Conservation (phyloP, 2,888 invertebrate genomes). For the Hemaris fuciformis region DNA sequence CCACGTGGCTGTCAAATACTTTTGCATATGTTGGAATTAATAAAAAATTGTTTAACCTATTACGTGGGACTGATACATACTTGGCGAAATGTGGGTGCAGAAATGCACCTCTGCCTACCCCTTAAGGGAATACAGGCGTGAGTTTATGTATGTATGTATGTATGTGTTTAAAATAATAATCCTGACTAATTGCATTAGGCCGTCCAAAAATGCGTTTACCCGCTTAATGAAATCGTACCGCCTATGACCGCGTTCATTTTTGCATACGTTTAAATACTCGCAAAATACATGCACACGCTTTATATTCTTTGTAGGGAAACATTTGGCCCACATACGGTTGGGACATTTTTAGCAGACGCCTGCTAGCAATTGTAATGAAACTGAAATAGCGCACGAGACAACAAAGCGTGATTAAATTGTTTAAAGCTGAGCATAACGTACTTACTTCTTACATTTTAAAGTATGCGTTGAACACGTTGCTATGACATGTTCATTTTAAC, state of each 20-base stretch:
- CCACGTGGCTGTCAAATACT: too few relatives aligned
- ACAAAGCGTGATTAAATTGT: neutral
- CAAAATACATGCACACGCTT: conserved; percentile 16
- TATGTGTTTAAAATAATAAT: too few relatives aligned
- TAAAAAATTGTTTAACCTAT: too few relatives aligned
- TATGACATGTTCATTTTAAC: too few relatives aligned
- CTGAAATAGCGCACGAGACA: neutral
- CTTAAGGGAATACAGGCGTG: too few relatives aligned
- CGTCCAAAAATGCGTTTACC: conserved; percentile 29
- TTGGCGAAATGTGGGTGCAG: too few relatives aligned
- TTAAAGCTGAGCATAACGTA: neutral
- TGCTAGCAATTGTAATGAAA: neutral
- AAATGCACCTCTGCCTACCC: too few relatives aligned
- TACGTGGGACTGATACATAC: too few relatives aligned
- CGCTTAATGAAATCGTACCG: conserved; percentile 24
- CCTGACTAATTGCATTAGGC: neutral
- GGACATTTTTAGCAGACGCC: neutral
- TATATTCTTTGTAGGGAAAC: neutral
- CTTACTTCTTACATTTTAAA: neutral
- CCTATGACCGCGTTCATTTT: conserved; percentile 37
- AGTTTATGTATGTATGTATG: too few relatives aligned
- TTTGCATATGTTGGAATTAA: too few relatives aligned
- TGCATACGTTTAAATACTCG: conserved; percentile 41
- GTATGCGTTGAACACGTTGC: neutral
- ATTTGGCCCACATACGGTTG: conserved; percentile 4